Evolutionary conservation across 2,888 invertebrate genomes (phyloP).

Genomic region (Corythucha ciliata): DNA sequence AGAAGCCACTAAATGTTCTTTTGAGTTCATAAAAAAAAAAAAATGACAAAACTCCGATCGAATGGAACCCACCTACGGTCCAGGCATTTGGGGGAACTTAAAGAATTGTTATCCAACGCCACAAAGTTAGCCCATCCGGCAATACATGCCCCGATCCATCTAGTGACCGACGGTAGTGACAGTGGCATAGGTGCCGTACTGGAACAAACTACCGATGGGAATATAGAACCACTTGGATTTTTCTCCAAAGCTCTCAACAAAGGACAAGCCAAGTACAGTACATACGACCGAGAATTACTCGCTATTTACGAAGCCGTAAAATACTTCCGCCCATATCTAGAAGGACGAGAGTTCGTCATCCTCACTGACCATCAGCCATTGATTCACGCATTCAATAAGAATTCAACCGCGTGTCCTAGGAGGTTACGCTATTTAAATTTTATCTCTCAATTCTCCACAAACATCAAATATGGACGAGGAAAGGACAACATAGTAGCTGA

Average conservation of each 20-base stretch:
- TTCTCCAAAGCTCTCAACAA: background rate
- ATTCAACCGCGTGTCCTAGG: background rate
- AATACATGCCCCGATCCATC: too few relatives aligned
- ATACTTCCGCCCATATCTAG: background rate
- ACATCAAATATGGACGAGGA: background rate
- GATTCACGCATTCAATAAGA: background rate
- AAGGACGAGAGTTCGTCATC: background rate
- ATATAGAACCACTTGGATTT: background rate
- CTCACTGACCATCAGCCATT: slow-evolving; percentile 1
- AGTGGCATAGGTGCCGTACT: background rate
- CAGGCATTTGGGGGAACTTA: slow-evolving; percentile 35
- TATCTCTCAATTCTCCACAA: background rate
- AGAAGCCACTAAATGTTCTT: slow-evolving; percentile 16
- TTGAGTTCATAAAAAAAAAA: slow-evolving; percentile 16
- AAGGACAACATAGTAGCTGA: slow-evolving; percentile 1
- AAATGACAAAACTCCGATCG: slow-evolving; percentile 17
- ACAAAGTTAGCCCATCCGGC: too few relatives aligned
- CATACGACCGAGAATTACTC: slow-evolving; percentile 7
- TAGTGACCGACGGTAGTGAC: background rate
- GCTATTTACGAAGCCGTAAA: background rate
- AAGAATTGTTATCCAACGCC: too few relatives aligned
- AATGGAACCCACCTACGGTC: slow-evolving; percentile 26
- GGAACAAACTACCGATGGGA: background rate
- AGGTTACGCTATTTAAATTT: background rate
- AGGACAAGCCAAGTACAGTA: background rate